Evolutionary conservation across 1,140 invertebrate species (phyloP).

Genomic region (Halyomorpha halys): DNA sequence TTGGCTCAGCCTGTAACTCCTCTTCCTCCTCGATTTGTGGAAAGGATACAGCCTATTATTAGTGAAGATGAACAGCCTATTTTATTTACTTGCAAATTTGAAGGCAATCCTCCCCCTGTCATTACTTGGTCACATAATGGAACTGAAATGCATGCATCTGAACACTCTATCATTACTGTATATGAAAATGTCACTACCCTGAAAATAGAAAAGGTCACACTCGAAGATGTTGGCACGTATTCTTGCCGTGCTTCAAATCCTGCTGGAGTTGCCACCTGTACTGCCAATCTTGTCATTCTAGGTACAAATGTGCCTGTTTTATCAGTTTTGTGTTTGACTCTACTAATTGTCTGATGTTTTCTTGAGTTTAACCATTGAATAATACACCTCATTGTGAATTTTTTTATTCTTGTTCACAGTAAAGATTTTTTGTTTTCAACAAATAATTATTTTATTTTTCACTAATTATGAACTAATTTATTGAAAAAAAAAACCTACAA

Average conservation of each 20-base stretch:
- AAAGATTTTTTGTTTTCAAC: too few species aligned
- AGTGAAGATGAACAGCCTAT: constrained; percentile 49
- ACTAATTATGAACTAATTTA: too few species aligned
- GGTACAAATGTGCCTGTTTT: constrained; percentile 37
- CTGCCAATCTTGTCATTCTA: constrained; percentile 59
- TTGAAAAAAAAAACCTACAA: too few species aligned
- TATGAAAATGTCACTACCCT: constrained; percentile 51
- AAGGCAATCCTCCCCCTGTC: constrained; percentile 54
- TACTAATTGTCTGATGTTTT: neutral
- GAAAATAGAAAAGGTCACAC: constrained; percentile 50
- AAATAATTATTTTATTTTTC: too few species aligned
- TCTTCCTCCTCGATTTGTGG: constrained; percentile 54
- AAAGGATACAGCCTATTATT: constrained; percentile 55
- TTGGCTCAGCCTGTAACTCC: constrained; percentile 31
- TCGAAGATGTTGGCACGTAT: constrained; percentile 66
- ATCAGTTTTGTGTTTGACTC: constrained; percentile 23
- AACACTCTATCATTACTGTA: constrained; percentile 49
- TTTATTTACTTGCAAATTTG: constrained; percentile 53
- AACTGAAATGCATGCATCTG: constrained; percentile 48
- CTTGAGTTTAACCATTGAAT: too few species aligned
- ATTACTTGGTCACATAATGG: constrained; percentile 71
- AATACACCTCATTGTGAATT: too few species aligned
- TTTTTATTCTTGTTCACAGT: too few species aligned
- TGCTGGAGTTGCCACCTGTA: constrained; percentile 66
- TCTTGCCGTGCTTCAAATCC: constrained; percentile 65